These are phyloP conservation scores for Calosoma granatense DNA, from an alignment of 1,140 invertebrate genomes.

Conservation along the genomic window DNA sequence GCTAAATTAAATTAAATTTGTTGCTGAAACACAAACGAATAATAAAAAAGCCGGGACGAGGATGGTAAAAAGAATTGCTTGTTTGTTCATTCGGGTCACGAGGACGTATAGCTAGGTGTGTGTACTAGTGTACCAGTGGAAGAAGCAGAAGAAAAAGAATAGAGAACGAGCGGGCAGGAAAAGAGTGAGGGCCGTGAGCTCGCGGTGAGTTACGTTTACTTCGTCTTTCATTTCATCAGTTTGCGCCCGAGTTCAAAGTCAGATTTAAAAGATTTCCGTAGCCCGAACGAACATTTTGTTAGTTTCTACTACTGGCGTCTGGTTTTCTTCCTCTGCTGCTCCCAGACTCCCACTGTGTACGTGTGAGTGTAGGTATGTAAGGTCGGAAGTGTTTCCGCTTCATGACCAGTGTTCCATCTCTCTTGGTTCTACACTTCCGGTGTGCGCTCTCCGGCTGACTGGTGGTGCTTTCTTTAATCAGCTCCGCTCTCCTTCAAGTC, in stretches of 20 bases:
- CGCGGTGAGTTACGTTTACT: no score
- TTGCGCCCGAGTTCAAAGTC: neutral
- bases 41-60: no score
- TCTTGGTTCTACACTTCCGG: neutral
- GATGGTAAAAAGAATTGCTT: conserved; percentile 5
- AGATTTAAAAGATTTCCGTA: neutral
- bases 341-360: no score
- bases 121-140: no score
- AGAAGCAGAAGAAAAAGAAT: no score
- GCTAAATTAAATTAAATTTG: conserved; percentile 1
- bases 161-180: no score
- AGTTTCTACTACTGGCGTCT: neutral
- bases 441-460: neutral
- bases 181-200: no score
- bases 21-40: conserved; percentile 3
- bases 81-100: neutral
- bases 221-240: neutral
- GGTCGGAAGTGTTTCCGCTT: no score
- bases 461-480: conserved; percentile 9
- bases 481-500: neutral
- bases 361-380: no score
- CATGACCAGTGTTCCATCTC: neutral
- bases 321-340: neutral
- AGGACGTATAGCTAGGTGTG: neutral
- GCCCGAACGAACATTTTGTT: neutral